These are phyloP conservation scores for Andrena minutula DNA, from an alignment of 2,888 invertebrate species.

Conservation along the genomic window DNA sequence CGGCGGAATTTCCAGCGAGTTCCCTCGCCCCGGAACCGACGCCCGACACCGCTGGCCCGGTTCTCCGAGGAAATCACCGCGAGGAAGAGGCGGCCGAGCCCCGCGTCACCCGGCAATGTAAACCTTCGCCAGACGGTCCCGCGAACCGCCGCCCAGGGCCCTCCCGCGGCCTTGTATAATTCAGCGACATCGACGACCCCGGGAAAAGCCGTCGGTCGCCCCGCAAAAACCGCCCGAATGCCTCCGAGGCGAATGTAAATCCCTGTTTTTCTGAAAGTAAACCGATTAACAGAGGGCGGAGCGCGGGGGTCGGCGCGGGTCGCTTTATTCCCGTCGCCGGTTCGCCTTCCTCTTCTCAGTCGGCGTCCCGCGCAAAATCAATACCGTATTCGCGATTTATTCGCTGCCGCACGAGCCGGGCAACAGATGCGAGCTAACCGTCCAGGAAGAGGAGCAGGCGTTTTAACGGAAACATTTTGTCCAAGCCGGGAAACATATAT, in stretches of 20 bases:
- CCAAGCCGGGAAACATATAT: constrained; percentile 7
- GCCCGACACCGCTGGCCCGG: neutral
- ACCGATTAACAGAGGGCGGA: constrained; percentile 50
- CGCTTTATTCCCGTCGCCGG: constrained; percentile 42
- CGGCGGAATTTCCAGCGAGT: neutral
- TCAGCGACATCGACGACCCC: constrained; percentile 27
- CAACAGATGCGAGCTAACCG: constrained; percentile 60
- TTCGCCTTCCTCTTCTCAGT: constrained; percentile 41
- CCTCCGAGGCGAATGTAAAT: constrained; percentile 27
- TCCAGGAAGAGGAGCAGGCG: constrained; percentile 37
- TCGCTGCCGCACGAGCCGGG: constrained; percentile 54
- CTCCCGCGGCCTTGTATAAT: constrained; percentile 35
- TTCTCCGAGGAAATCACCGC: constrained; percentile 36
- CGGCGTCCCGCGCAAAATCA: constrained; percentile 55
- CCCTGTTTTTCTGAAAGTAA: constrained; percentile 38
- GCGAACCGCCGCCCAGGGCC: constrained; percentile 8
- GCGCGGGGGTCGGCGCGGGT: neutral
- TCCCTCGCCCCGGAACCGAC: constrained; percentile 1
- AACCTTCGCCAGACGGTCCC: constrained; percentile 33
- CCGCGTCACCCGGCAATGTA: constrained; percentile 23
- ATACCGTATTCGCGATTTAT: constrained; percentile 63
- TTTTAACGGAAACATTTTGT: constrained; percentile 55
- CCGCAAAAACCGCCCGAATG: constrained; percentile 17
- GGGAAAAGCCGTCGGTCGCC: neutral
- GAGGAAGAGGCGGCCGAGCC: constrained; percentile 20